Evolutionary conservation across 1,140 invertebrate genomes (phyloP), one percentile per base, ranked within the genome.

Genomic region (Ips nitidus): DNA sequence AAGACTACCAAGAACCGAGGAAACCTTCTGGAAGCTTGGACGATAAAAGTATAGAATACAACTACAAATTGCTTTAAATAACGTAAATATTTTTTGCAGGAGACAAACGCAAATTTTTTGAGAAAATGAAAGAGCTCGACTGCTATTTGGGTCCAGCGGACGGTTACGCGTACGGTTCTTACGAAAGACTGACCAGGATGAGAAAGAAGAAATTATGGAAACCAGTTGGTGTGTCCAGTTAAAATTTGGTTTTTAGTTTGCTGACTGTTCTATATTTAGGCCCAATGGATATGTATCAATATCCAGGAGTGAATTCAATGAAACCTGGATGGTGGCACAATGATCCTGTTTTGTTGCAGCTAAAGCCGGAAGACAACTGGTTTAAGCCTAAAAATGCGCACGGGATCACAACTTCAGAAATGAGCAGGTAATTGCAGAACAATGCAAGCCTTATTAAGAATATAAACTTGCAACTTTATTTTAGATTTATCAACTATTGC

Each of bases 91-190:
- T 40, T 5, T 7, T 36, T 5, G 2, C 36, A 57, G 50, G 42
- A 22, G 22, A 22, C 22, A 22, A 22, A 22, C 22, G 22, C 22
- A 69, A 57, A 5, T 75, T 78, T 61, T 70, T 63, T 37, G 75
- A 76, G 55, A 65, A 59, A 57, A 71, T 77, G 2, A 70, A 69
- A 40, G 73, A 75, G 50, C 22, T 77, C 4, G 77, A 78, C 53
- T 71, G 75, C 56, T 77, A 78, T 52, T 62, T 76, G 60, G 77
- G 77, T 8, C 52, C 52, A 43, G 70, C 71, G 1, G 75, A 78
- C 67, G 77, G 77, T 22, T 77, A 75, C 56, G 71, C 77, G 0
- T 78, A 78, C 66, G 72, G 70, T 58, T 77, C 76, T 3, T 67
- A 71, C 43, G 71, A 76, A 50, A 65, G 77, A 55, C 52, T 77